Percentiles rank a stretch among this genome's conserved stretches.
These are phyloP conservation scores for Euura lappo DNA, from an alignment of 1,140 invertebrate species.

Conservation along the genomic window DNA sequence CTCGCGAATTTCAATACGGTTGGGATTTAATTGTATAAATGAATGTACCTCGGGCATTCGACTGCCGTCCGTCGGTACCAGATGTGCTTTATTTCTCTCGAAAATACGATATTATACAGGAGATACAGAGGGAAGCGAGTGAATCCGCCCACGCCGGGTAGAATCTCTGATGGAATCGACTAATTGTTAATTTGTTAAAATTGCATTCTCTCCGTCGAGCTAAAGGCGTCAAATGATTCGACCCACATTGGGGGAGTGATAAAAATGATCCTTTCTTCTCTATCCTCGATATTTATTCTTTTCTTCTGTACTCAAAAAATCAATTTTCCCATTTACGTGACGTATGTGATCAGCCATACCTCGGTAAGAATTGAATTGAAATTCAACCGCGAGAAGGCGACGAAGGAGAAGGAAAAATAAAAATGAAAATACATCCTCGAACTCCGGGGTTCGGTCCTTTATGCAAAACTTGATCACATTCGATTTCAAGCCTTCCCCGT, in stretches of 20 bases:
- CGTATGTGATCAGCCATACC: neutral
- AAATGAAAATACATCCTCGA: neutral
- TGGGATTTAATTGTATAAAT: neutral
- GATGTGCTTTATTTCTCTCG: constrained; percentile 1
- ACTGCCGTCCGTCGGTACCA: neutral
- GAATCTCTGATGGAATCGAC: too few relatives aligned
- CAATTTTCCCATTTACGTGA: neutral
- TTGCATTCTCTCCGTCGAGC: too few relatives aligned
- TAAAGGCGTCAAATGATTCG: too few relatives aligned
- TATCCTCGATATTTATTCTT: too few relatives aligned
- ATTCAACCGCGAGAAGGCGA: neutral
- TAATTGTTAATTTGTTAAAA: too few relatives aligned
- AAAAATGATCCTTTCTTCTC: too few relatives aligned
- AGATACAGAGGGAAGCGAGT: too few relatives aligned
- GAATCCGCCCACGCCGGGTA: too few relatives aligned
- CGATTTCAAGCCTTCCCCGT: neutral
- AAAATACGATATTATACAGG: neutral
- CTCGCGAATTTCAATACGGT: too few relatives aligned
- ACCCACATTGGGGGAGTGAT: too few relatives aligned
- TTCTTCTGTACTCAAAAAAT: too few relatives aligned
- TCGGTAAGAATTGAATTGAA: neutral
- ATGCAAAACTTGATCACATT: neutral
- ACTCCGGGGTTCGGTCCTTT: neutral
- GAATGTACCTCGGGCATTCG: constrained; percentile 1
- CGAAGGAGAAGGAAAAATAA: neutral